Conservation (phyloP, 2,113 vertebrate species). For the Ancistrus triradiatus region DNA sequence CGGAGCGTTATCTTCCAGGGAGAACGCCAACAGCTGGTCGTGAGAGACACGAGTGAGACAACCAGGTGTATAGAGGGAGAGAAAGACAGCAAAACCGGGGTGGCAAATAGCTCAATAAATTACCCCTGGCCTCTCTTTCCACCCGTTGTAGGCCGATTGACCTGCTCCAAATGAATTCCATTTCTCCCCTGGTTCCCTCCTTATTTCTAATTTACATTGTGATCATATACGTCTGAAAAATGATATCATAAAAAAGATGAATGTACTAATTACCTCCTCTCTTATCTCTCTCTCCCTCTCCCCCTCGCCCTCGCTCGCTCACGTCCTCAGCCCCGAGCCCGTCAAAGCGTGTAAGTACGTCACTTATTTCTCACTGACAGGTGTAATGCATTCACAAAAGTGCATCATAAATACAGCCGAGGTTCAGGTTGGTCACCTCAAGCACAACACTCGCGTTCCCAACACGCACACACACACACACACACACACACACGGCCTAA, state of each 20-base stretch:
- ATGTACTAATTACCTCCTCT: constrained; percentile 99
- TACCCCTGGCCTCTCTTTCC: constrained; percentile 91
- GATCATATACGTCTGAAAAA: constrained; percentile 99
- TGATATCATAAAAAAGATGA: constrained; percentile 99
- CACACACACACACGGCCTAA: constrained; percentile 69
- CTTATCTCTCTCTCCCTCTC: constrained; percentile 89
- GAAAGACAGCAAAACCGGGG: constrained; percentile 31
- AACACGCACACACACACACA: constrained; percentile 12
- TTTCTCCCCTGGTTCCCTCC: constrained; percentile 92
- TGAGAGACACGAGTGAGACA: constrained; percentile 67
- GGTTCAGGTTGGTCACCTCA: constrained; percentile 93
- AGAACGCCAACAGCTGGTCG: constrained; percentile 89
- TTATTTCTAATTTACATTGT: constrained; percentile 99
- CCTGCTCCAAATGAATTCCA: constrained; percentile 97
- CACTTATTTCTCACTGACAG: constrained; percentile 99
- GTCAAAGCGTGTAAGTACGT: constrained; percentile 84
- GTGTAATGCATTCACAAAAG: constrained; percentile 99
- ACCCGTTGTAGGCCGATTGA: constrained; percentile 96
- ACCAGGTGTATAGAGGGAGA: constrained; percentile 57
- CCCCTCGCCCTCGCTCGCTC: constrained; percentile 87
- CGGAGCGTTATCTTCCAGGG: constrained; percentile 89
- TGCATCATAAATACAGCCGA: constrained; percentile 98
- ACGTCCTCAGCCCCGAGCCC: constrained; percentile 70
- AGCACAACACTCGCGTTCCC: constrained; percentile 37
- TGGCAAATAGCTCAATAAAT: constrained; percentile 93